Conservation (phyloP, 2,797 vertebrate species). For the Borostomias antarcticus region DNA sequence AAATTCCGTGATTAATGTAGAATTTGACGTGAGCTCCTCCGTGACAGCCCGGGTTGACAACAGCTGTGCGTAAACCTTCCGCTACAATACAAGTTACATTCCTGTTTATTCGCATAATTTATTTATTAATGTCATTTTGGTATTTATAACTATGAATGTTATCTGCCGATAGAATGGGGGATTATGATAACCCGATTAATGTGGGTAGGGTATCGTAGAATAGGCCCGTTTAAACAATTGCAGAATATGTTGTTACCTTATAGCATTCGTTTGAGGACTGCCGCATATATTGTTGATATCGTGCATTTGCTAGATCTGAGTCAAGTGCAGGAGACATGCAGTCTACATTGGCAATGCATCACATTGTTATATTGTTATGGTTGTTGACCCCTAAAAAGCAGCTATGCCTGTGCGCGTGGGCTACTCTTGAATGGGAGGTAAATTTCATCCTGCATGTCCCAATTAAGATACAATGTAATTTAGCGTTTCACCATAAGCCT, state of each 20-base stretch:
- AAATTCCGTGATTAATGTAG: conserved; percentile 68
- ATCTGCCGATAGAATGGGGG: conserved; percentile 35
- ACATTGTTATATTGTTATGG: conserved; percentile 39
- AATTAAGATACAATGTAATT: conserved; percentile 29
- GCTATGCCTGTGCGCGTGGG: background rate
- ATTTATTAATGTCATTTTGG: conserved; percentile 39
- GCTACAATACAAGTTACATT: conserved; percentile 41
- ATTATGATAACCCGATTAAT: conserved; percentile 54
- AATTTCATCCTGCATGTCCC: conserved; percentile 20
- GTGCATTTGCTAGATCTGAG: conserved; percentile 20
- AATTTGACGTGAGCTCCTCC: conserved; percentile 64
- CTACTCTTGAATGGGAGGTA: conserved; percentile 18
- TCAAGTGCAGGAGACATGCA: conserved; percentile 18
- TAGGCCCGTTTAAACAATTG: conserved; percentile 39
- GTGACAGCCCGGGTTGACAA: conserved; percentile 55
- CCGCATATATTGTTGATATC: conserved; percentile 22
- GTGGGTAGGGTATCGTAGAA: conserved; percentile 20
- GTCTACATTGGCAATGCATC: conserved; percentile 30
- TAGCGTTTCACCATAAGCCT: conserved; percentile 12
- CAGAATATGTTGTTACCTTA: conserved; percentile 24
- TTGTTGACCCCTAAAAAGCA: conserved; percentile 29
- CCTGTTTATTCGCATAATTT: conserved; percentile 36
- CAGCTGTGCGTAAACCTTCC: conserved; percentile 35
- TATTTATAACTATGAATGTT: conserved; percentile 52
- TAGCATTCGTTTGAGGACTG: conserved; percentile 33